Percentiles rank a stretch among this genome's conserved stretches.
Conservation (phyloP, 2,797 vertebrate genomes). For the Silurus aristotelis region DNA sequence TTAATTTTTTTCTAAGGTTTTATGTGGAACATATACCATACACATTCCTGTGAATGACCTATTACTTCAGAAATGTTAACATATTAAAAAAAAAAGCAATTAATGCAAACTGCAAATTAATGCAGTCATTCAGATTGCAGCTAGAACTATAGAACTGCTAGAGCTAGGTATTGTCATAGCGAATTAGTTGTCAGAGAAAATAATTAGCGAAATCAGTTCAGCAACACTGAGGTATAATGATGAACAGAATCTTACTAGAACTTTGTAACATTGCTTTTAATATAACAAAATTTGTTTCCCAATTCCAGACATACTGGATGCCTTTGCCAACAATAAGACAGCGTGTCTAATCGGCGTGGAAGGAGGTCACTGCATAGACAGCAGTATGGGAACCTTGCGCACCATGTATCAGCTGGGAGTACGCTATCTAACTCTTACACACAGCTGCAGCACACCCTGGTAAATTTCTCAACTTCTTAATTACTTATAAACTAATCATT, state of each 20-base stretch:
- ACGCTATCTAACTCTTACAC: slow-evolving; percentile 93
- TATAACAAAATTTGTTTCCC: not conserved
- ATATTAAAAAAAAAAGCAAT: not conserved
- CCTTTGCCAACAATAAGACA: slow-evolving; percentile 72
- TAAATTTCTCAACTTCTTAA: slow-evolving; percentile 48
- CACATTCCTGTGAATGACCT: not conserved
- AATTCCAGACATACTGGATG: slow-evolving; percentile 69
- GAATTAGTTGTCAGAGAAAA: too few relatives aligned
- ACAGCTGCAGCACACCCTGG: slow-evolving; percentile 96
- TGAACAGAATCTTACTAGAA: not conserved
- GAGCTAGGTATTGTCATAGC: too few relatives aligned
- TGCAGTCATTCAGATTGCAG: not conserved
- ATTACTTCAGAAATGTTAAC: not conserved
- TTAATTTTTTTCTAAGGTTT: not conserved
- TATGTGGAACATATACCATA: not conserved
- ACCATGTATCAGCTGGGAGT: slow-evolving; percentile 86
- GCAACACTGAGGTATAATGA: not conserved
- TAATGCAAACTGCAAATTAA: not conserved
- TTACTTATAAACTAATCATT: too few relatives aligned
- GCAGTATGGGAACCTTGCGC: slow-evolving; percentile 85
- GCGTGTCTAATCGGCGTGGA: slow-evolving; percentile 92
- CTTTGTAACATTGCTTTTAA: not conserved
- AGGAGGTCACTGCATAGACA: slow-evolving; percentile 93
- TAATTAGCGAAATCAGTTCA: not conserved
- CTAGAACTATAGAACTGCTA: not conserved